These are phyloP conservation scores for Callopanchax toddi DNA, from an alignment of 2,113 vertebrate species.

Conservation along the genomic window DNA sequence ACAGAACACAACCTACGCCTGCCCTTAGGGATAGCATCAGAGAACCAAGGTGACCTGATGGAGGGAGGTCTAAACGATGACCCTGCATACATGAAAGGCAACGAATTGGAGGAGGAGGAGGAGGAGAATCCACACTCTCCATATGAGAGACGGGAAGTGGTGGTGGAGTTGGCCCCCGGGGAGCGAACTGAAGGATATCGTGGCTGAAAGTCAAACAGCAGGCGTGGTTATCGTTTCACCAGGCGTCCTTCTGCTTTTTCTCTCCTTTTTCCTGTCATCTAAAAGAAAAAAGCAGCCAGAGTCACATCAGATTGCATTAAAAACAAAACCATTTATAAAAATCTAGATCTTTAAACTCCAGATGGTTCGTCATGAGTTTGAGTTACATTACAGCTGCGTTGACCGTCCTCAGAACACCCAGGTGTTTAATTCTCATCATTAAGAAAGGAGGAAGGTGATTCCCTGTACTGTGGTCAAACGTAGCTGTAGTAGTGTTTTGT, in stretches of 20 bases:
- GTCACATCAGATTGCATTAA: background rate
- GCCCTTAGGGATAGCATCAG: accelerated
- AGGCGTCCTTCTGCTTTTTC: background rate
- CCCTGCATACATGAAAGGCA: background rate
- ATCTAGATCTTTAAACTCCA: background rate
- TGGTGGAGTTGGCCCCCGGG: background rate
- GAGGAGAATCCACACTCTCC: background rate
- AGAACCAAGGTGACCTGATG: background rate
- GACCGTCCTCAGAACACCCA: no score
- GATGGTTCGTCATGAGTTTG: background rate
- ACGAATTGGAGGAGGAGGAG: background rate
- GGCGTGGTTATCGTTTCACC: background rate
- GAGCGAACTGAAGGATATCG: conserved; percentile 32
- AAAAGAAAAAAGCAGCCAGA: background rate
- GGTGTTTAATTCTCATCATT: no score
- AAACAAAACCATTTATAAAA: background rate
- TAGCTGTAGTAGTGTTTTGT: no score
- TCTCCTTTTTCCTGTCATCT: background rate
- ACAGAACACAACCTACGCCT: accelerated
- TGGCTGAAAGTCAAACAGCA: background rate
- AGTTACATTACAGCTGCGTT: background rate
- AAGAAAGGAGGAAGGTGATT: no score
- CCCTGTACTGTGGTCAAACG: no score
- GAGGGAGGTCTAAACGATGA: background rate
- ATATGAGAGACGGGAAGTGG: conserved; percentile 15